Evolutionary conservation across 2,113 vertebrate genomes (phyloP).

Genomic region (Toxotes chatareus): DNA sequence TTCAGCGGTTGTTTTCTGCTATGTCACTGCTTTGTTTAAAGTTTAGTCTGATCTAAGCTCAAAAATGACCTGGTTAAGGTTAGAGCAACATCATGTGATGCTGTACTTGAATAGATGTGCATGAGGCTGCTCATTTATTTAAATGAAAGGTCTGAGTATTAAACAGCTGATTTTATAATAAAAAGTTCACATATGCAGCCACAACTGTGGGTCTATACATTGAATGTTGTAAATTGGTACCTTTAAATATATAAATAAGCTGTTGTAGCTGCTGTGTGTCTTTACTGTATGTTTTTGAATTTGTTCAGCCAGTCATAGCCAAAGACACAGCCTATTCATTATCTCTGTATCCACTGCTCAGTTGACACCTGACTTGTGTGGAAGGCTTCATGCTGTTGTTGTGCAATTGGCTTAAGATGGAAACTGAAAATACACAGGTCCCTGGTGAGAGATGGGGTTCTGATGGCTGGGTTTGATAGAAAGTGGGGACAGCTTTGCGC

Average conservation of each 20-base stretch:
- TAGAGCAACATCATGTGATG: background rate
- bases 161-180: background rate
- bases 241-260: background rate
- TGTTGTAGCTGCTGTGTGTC: background rate
- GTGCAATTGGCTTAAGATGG: conserved; percentile 43
- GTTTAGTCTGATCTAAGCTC: background rate
- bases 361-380: background rate
- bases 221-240: background rate
- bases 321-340: background rate
- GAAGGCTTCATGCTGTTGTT: conserved; percentile 40
- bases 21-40: background rate
- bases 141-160: background rate
- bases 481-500: conserved; percentile 10
- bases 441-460: conserved; percentile 24
- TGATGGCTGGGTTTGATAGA: conserved; percentile 10
- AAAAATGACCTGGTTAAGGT: background rate
- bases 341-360: conserved; percentile 8
- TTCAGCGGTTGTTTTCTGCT: background rate
- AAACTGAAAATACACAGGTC: conserved; percentile 47
- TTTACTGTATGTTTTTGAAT: background rate
- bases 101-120: no score
- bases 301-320: background rate
- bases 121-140: background rate
- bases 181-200: background rate
- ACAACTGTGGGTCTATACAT: background rate